Base-by-base conservation (phyloP, 2,797 vertebrate genomes). In the Hoplostethus mediterraneus region DNA sequence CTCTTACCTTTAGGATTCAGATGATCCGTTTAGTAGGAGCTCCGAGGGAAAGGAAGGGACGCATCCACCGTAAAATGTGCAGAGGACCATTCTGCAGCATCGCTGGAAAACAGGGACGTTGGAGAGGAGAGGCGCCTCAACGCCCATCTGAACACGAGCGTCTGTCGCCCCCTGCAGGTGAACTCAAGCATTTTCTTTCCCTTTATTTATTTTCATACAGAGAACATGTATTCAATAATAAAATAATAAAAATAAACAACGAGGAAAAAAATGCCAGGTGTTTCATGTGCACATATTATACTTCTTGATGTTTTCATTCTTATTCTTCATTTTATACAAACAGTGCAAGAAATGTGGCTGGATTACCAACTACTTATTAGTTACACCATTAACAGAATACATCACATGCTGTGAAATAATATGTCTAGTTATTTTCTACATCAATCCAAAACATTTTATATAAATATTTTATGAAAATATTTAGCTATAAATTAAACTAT, bases 161-260 rank as follows among this genome's bases (percentile, higher is more conserved):
- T 47, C 36, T 11, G 80, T 51, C 84, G 82, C 90, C 89, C 85
- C 82, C 91, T 90, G 75, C 66, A 58, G 91, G 88, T 7, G 0
- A 31, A 16, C 44, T 0, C 0, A 3, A 3, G 0, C 0, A 21
- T 5, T 57, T 40, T 4, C 14, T 17, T 31, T 10, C 4, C 9
- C 36, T 1, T 1, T 13, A 8, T 52, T 7, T 17, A 11, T 16
- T 21, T 36, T 36, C 33, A 36, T 6, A 7, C 7, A 8, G 6
- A 36, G 33, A 36, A 36, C 33, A 55, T 13, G 33, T 36, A 36
- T 57, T 1, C 5, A 57, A 8, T 1, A 30, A 42, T 3, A 4
- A 36, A 57, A 8, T 1, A 30, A 42, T 3, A 4, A 36, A 6
- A 33, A 36, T 14, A 56, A 60, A 53, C 56, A 65, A 30, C 12